These are phyloP conservation scores for Metellina segmentata DNA, from an alignment of 2,888 invertebrate genomes.

Conservation along the genomic window DNA sequence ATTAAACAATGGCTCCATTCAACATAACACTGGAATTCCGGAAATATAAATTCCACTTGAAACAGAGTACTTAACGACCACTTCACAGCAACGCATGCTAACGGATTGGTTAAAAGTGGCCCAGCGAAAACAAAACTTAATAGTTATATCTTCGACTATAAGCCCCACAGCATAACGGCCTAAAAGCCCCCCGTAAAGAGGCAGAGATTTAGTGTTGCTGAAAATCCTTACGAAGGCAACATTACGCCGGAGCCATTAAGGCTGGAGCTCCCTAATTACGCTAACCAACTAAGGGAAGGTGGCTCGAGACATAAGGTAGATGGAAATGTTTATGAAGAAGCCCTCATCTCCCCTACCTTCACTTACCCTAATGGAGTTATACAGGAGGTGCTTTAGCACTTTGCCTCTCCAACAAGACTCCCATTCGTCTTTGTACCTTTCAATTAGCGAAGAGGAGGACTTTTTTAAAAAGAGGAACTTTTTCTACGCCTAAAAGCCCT, in stretches of 20 bases:
- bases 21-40: not conserved
- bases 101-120: not conserved
- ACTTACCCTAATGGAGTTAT: constrained; percentile 54
- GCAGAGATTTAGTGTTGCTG: constrained; percentile 7
- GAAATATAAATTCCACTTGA: not conserved
- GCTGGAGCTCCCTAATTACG: constrained; percentile 32
- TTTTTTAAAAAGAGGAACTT: constrained; percentile 19
- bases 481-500: constrained; percentile 6
- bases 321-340: constrained; percentile 44
- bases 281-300: constrained; percentile 8
- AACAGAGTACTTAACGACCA: not conserved
- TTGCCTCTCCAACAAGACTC: not conserved
- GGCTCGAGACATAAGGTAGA: constrained; percentile 5
- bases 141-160: not conserved
- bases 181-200: constrained; percentile 6
- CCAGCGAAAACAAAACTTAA: not conserved
- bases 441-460: constrained; percentile 28
- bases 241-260: constrained; percentile 23
- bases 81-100: not conserved
- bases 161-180: not conserved
- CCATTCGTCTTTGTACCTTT: constrained; percentile 51
- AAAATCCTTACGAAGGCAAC: constrained; percentile 15
- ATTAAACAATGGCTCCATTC: not conserved
- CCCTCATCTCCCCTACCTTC: not conserved
- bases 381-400: constrained; percentile 33